These are phyloP conservation scores for Neria commutata DNA, from an alignment of 2,888 invertebrate species.

Conservation along the genomic window DNA sequence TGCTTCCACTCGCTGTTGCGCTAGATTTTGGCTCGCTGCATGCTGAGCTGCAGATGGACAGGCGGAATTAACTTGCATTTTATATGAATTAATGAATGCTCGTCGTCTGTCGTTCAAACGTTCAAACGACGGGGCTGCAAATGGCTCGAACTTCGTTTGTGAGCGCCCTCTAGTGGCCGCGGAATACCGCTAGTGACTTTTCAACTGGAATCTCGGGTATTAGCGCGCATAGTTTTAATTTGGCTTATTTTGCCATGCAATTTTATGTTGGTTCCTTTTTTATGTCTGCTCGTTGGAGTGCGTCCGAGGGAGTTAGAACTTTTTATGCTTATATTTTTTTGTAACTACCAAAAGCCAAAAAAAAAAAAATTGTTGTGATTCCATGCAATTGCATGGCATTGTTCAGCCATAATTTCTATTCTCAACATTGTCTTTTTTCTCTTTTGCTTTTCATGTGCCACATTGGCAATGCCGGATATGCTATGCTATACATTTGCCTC, in stretches of 20 bases:
- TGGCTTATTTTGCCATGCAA: no score
- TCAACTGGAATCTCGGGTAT: not conserved
- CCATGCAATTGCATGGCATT: no score
- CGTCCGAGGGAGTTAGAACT: no score
- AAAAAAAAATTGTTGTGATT: no score
- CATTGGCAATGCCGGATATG: not conserved
- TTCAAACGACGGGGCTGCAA: constrained; percentile 35
- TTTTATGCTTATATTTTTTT: no score
- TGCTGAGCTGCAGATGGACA: constrained; percentile 41
- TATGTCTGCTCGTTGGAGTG: no score
- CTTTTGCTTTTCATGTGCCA: not conserved
- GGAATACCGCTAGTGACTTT: constrained; percentile 12
- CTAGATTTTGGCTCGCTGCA: not conserved
- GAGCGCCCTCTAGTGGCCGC: not conserved
- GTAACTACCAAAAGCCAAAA: no score
- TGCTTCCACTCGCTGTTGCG: not conserved
- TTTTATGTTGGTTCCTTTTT: no score
- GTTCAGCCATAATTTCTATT: constrained; percentile 10
- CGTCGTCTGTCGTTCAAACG: no score
- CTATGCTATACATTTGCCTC: no score
- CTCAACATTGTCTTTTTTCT: not conserved
- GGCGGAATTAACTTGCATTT: constrained; percentile 55
- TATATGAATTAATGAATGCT: constrained; percentile 57
- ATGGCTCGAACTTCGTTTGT: constrained; percentile 11
- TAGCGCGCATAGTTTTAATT: no score